Base-by-base conservation (phyloP, 2,888 invertebrate species). In the Pseudoips prasinana region DNA sequence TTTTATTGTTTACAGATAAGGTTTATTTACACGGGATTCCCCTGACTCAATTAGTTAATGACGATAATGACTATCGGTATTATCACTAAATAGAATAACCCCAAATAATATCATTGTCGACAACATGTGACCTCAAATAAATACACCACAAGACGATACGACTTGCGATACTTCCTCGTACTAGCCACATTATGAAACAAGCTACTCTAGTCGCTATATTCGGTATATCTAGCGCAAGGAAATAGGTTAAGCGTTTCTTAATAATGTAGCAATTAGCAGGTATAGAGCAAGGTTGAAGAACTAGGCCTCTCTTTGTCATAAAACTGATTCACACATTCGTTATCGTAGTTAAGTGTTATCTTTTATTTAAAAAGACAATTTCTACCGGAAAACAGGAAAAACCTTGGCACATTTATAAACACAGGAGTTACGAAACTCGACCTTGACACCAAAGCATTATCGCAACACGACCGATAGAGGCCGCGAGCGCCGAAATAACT, bases 401-500 rank as follows among this genome's bases (percentile, higher is more conserved):
- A 48, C 86, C 86, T 82, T 86, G 85, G 73, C 86, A 84, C 67
- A 64, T 74, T 65, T 84, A 59, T 46, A 47, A 52, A 52, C 19
- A 11, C 20, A 44, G 40, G 52, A 55, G 70, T 85, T 86, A 87
- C 80, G 76, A 78, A 74, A 85, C 60, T 22, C 37, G 69, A 70
- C 87, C 87, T 87, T 87, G 87, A 87, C 87, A 88, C 80, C 73
- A 81, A 77, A 84, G 66, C 65, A 72, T 81, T 86, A 88, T 86
- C 86, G 78, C 71, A 64, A 67, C 46, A 49, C 75, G 74, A 71
- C 77, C 71, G 76, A 70, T 66, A 82, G 80, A 84, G 84, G 86
- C 73, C 83, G 73, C 61, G 68, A 30, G 35, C 10, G 33, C 77
- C 64, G 57, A 86, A 87, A 87, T 87, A 87, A 73, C 67, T 14